These are phyloP conservation scores for Notolabrus celidotus DNA, from an alignment of 2,797 vertebrate genomes.

Conservation along the genomic window DNA sequence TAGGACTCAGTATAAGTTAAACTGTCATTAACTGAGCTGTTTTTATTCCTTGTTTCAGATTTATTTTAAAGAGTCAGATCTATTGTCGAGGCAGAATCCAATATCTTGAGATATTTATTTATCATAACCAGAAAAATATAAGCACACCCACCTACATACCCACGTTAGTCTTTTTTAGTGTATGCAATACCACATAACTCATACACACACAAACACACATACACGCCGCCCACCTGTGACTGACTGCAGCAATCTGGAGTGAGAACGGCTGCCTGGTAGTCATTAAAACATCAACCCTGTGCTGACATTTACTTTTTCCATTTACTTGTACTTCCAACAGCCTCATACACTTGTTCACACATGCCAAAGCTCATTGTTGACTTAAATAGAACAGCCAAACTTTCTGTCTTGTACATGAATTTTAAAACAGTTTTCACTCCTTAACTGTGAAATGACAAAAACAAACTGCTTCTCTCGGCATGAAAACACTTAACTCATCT, in stretches of 20 bases:
- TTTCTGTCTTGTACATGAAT: not conserved
- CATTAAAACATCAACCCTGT: conserved; percentile 48
- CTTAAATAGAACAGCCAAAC: no score
- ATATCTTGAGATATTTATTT: not conserved
- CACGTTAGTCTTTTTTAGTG: conserved; percentile 2
- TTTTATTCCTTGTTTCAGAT: no score
- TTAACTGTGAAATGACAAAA: not conserved
- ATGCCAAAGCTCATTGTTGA: conserved; percentile 1
- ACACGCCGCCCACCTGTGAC: conserved; percentile 36
- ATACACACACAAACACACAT: conserved; percentile 2
- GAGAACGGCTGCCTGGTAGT: conserved; percentile 30
- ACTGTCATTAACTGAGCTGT: not conserved
- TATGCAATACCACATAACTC: not conserved
- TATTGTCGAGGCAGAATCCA: conserved; percentile 3
- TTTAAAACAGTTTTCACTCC: not conserved
- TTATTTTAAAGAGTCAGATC: not conserved
- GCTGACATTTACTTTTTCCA: conserved; percentile 50
- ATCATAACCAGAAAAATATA: conserved; percentile 8
- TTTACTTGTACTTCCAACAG: conserved; percentile 1
- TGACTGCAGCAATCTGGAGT: conserved; percentile 47
- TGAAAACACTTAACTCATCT: not conserved
- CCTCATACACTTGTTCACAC: not conserved
- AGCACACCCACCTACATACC: conserved; percentile 1
- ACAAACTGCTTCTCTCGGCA: not conserved
- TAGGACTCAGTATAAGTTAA: not conserved